Percentiles rank a stretch among this genome's conserved stretches.
These are phyloP conservation scores for Hirundichthys speculiger DNA, from an alignment of 2,113 vertebrate genomes.

Conservation along the genomic window DNA sequence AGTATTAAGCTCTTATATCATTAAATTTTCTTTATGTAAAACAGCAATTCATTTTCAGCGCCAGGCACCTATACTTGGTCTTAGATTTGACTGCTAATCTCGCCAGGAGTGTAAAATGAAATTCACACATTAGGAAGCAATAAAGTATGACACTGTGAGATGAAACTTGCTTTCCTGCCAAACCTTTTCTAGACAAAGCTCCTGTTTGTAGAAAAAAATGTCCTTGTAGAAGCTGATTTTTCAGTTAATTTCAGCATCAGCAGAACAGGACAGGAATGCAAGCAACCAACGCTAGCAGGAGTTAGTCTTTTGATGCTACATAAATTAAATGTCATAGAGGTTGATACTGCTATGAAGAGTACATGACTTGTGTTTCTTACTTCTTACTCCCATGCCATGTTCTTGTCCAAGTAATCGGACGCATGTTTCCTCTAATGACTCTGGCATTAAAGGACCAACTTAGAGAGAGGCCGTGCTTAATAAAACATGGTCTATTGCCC, in stretches of 20 bases:
- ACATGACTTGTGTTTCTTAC: background rate
- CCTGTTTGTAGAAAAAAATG: background rate
- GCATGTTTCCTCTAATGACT: constrained; percentile 27
- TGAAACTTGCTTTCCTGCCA: background rate
- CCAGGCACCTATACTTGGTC: background rate
- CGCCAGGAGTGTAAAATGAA: background rate
- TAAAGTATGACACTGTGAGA: background rate
- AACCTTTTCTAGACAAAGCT: background rate
- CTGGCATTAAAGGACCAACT: constrained; percentile 49
- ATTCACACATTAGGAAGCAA: constrained; percentile 1
- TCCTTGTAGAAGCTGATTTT: background rate
- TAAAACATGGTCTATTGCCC: constrained; percentile 52
- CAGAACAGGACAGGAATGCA: constrained; percentile 5
- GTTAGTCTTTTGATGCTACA: too few relatives aligned
- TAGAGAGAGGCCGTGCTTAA: constrained; percentile 43
- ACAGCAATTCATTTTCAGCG: background rate
- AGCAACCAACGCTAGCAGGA: too few relatives aligned
- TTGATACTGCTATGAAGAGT: constrained; percentile 1
- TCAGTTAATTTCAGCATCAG: background rate
- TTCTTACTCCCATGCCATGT: background rate
- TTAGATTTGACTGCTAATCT: background rate
- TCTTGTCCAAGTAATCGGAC: constrained; percentile 28
- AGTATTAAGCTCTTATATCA: too few relatives aligned
- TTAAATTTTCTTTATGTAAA: background rate
- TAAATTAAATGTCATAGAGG: too few relatives aligned